Evolutionary conservation across 2,888 invertebrate genomes (phyloP).

Genomic region (Scaptomyza caliginosa): DNA sequence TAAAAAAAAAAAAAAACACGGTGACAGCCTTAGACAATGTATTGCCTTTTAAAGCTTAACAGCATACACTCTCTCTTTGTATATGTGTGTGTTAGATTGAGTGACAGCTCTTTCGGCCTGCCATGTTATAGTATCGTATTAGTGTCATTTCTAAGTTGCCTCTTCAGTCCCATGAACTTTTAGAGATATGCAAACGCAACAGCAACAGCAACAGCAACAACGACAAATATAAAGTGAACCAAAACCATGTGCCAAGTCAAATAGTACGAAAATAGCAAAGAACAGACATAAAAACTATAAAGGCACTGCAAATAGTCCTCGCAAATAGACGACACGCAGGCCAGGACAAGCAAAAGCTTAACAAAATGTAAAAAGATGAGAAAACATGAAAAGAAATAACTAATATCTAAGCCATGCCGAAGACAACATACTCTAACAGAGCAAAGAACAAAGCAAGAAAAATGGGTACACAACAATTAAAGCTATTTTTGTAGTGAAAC

Average conservation of each 20-base stretch:
- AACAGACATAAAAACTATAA: conserved; percentile 46
- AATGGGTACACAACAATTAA: too few relatives aligned
- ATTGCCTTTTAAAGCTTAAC: conserved; percentile 30
- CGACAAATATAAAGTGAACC: conserved; percentile 16
- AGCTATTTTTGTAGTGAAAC: too few relatives aligned
- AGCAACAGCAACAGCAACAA: conserved; percentile 19
- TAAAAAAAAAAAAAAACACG: not conserved
- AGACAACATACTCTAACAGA: not conserved
- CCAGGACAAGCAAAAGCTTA: conserved; percentile 2
- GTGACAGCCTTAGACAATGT: conserved; percentile 11
- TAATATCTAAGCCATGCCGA: not conserved
- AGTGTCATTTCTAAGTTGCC: conserved; percentile 69
- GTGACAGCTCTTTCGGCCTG: conserved; percentile 60
- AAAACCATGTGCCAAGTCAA: conserved; percentile 42
- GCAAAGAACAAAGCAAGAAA: too few relatives aligned
- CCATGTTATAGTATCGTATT: conserved; percentile 57
- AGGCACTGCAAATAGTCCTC: conserved; percentile 61
- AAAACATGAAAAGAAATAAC: not conserved
- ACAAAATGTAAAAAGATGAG: not conserved
- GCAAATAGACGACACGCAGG: conserved; percentile 40
- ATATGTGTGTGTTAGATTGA: conserved; percentile 40
- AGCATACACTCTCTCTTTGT: conserved; percentile 4
- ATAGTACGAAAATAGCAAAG: conserved; percentile 42
- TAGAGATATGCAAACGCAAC: conserved; percentile 46
- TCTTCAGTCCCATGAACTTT: conserved; percentile 64